phyloP scores from a whole-genome alignment of 2,888 invertebrate species.

The Pristionchus fissidentatus region DNA sequence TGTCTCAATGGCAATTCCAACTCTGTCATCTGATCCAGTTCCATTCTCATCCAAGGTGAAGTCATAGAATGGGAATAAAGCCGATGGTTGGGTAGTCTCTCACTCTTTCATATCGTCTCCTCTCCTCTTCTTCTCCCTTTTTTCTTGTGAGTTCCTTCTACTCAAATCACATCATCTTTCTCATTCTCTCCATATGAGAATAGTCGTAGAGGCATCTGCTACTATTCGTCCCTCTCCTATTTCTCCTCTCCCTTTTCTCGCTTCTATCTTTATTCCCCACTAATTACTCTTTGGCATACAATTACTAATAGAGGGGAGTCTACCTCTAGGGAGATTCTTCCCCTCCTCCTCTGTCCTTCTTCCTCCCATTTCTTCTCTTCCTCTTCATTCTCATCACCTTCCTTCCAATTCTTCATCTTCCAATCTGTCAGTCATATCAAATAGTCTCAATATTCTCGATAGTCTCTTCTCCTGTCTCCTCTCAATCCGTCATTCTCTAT shows the following conservation, averaged over 20 bases:
- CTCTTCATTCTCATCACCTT: constrained; percentile 5
- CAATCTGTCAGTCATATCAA: neutral
- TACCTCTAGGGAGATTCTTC: neutral
- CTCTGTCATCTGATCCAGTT: constrained; percentile 69
- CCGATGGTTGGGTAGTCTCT: neutral
- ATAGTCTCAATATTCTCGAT: neutral
- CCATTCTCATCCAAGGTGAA: constrained; percentile 67
- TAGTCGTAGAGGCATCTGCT: too few species aligned
- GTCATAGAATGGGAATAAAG: neutral
- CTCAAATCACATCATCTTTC: constrained; percentile 16
- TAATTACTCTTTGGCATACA: constrained; percentile 32
- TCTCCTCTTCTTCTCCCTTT: neutral
- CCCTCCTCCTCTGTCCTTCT: neutral
- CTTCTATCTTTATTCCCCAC: neutral
- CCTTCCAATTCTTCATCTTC: neutral
- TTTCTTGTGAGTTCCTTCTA: neutral
- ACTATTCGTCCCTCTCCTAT: neutral
- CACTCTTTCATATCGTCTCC: neutral
- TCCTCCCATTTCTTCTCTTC: neutral
- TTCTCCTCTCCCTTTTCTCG: neutral
- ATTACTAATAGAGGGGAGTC: constrained; percentile 13
- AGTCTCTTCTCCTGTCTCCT: neutral
- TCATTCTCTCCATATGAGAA: neutral
- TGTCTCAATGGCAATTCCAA: constrained; percentile 73
- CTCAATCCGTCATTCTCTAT: neutral